Base-by-base conservation (phyloP, 2,888 invertebrate genomes). In the Euspilapteryx auroguttella region DNA sequence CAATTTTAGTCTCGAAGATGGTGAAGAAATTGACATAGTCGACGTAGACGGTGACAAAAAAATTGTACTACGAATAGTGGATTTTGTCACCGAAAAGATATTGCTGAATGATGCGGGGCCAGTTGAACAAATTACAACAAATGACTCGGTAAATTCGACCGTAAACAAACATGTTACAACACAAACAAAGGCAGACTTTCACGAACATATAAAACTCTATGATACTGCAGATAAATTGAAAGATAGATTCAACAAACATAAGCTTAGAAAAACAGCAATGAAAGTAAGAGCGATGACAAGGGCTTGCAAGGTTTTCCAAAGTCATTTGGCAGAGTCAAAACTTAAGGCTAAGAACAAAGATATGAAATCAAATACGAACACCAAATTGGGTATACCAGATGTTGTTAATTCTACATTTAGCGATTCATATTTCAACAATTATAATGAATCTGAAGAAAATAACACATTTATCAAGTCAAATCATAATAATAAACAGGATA, bases 41-140 rank as follows among this genome's bases (percentile, higher is more conserved):
- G 71, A 73, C 38, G 47, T 59, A 4, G 58, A 63, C 45, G 58
- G 58, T 4, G 65, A 76, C 28, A 55, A 62, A 49, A 79, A 76
- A 49, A 68, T 77, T 9, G 64, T 79, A 7, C 41, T 77, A 25
- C 56, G 78, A 33, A 75, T 79, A 34, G 78, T 79, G 2, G 79
- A 79, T 37, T 79, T 79, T 39, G 73, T 78, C 0, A 76, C 76
- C 8, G 79, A 79, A 46, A 79, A 79, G 47, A 79, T 79, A 79
- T 36, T 78, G 21, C 41, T 79, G 8, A 69, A 61, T 36, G 78
- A 79, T 46, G 77, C 79, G 39, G 79, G 77, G 6, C 48, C 51
- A 11, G 51, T 75, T 22, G 71, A 73, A 44, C 73, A 68, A 47
- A 65, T 77, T 34, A 63, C 55, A 31, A 65, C 69, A 12, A 62